A percentile compares a stretch with the other conserved stretches of the same genome.
phyloP scores from a whole-genome alignment of 2,888 invertebrate genomes.

The Eudemis profundana region DNA sequence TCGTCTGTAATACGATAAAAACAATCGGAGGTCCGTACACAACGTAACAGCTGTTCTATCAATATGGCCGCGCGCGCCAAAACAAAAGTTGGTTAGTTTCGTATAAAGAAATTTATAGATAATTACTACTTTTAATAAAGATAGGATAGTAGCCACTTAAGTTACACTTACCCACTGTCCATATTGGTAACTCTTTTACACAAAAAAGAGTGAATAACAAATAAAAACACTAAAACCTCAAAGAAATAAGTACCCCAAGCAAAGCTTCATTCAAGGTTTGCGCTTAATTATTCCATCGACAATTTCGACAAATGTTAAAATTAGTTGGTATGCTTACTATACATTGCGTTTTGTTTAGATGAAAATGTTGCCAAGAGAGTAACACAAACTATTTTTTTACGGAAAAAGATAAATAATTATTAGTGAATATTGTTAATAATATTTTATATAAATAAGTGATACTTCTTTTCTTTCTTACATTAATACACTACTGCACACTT shows the following conservation, averaged over 20 bases:
- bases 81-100: conserved; percentile 62
- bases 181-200: conserved; percentile 50
- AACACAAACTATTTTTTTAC: no score
- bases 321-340: conserved; percentile 27
- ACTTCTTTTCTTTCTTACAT: no score
- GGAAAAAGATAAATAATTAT: no score
- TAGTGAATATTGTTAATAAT: no score
- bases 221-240: conserved; percentile 15
- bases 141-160: conserved; percentile 18
- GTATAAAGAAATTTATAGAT: conserved; percentile 11
- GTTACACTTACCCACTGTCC: conserved; percentile 65
- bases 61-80: conserved; percentile 83
- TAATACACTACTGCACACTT: no score
- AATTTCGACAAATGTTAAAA: conserved; percentile 1
- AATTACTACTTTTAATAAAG: conserved; percentile 27
- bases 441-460: no score
- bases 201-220: conserved; percentile 26
- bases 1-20: conserved; percentile 63
- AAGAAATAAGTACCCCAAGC: conserved; percentile 15
- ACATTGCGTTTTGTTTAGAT: conserved; percentile 21
- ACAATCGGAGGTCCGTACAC: conserved; percentile 63
- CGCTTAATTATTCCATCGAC: conserved; percentile 9
- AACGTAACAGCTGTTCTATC: conserved; percentile 79
- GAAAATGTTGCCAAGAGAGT: background rate
- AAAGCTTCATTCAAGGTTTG: background rate